These are phyloP conservation scores for Coelopa pilipes DNA, from an alignment of 2,888 invertebrate species.

Conservation along the genomic window DNA sequence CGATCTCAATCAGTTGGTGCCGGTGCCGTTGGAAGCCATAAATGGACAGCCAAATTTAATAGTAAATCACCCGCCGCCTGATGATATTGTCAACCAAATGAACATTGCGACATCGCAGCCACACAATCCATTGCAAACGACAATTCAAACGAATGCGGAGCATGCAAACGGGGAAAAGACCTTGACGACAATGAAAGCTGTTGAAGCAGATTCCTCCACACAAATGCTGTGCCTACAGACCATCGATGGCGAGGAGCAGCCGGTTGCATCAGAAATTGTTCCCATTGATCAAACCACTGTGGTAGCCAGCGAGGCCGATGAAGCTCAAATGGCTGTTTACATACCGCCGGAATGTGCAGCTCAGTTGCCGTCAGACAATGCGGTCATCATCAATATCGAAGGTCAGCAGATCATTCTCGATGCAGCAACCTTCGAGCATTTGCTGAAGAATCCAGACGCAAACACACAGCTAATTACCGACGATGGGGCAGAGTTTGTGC, in stretches of 20 bases:
- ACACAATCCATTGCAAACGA: not conserved
- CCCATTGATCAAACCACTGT: slow-evolving; percentile 28
- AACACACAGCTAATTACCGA: slow-evolving; percentile 55
- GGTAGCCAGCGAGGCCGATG: slow-evolving; percentile 22
- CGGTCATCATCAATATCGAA: slow-evolving; percentile 46
- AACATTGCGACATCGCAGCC: slow-evolving; percentile 32
- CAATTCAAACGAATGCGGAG: too few relatives aligned
- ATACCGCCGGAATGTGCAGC: slow-evolving; percentile 34
- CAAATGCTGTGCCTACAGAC: slow-evolving; percentile 50
- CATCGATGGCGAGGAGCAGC: not conserved
- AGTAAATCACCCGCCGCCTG: slow-evolving; percentile 47
- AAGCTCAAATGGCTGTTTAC: slow-evolving; percentile 27
- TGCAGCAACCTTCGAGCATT: slow-evolving; percentile 46
- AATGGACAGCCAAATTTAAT: slow-evolving; percentile 51
- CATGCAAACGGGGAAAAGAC: slow-evolving; percentile 1
- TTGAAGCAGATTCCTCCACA: slow-evolving; percentile 42
- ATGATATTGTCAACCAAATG: slow-evolving; percentile 32
- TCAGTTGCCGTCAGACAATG: slow-evolving; percentile 44
- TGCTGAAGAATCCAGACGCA: slow-evolving; percentile 45
- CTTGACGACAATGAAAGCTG: not conserved
- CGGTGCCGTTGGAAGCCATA: slow-evolving; percentile 55
- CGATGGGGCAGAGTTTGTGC: slow-evolving; percentile 54
- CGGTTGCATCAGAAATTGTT: slow-evolving; percentile 10
- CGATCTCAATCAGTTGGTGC: slow-evolving; percentile 58
- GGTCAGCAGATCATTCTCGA: slow-evolving; percentile 66